Base-by-base conservation (phyloP, 2,797 vertebrate genomes). In the Spinus pinus region DNA sequence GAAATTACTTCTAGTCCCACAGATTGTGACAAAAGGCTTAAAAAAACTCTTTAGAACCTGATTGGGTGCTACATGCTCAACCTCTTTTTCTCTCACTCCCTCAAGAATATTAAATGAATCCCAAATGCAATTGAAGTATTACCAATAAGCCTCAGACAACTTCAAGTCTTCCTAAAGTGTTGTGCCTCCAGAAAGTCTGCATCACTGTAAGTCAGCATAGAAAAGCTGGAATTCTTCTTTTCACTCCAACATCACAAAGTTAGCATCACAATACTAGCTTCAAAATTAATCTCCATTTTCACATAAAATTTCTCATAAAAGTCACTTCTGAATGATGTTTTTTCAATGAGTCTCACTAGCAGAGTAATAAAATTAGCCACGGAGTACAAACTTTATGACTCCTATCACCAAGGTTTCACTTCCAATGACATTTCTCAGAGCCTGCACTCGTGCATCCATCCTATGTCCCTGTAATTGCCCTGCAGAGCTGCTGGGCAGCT, bases 141-240 rank as follows among this genome's bases (percentile, higher is more conserved):
- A 66, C 4, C 6, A 58, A 25, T 39, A 70, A 75, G 4, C 9
- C 14, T 49, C 17, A 44, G 67, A 54, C 10, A 70, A 30, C 12
- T 54, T 79, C 20, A 47, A 33, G 10, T 50, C 16, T 70, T 87
- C n/a, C 25, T 79, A 30, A 86, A 56, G 12, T 37, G 7, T 18
- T 14, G 14, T 64, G 10, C 19, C 80, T 66, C 14, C 21, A 77
- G 51, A 80, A 82, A 80, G 9, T 8, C 23, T 66, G 20, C 3
- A 24, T 47, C 1, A 20, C 49, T 73, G 5, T 62, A 67, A 41
- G 7, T 47, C n/a, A 16, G 5, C 24, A 37, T 1, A 31, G 22
- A 80, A 78, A 77, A 69, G 10, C 27, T 39, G 17, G 7, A 81
- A 62, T 84, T 93, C 49, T 77, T 64, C 49, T 73, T 93, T 92